Evolutionary conservation across 2,888 invertebrate species (phyloP), one percentile per base, ranked within the genome.

Genomic region (Myopa testacea): DNA sequence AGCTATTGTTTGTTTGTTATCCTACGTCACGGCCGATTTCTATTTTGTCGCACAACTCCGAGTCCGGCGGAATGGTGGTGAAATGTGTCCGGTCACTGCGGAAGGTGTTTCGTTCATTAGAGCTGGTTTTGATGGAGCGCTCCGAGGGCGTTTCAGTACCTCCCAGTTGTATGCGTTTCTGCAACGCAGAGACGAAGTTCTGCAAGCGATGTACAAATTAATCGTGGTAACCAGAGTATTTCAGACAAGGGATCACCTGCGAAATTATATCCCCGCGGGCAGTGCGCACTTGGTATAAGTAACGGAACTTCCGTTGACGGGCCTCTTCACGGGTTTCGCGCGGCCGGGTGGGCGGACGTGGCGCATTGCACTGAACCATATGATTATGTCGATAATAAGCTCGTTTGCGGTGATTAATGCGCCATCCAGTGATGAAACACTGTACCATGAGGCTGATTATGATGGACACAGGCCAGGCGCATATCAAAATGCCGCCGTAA

Each of bases 231-330:
- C 26, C 26, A 26, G 26, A 26, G 26, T 26, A 55, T 16, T 55
- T 55, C 10, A n/a, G 8, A 16, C 16, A 5, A 16, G 6, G 7
- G 7, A 83, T 81, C 87, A 94, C 96, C 93, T 96, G 96, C 82
- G 95, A 95, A 83, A 96, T 95, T 81, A 96, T 95, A 89, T 96
- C 96, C 16, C 96, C 96, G 84, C 96, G 95, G 45, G 95, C 95
- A 10, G 96, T 95, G 83, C 96, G 92, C 78, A 96, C 95, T 90
- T 96, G 96, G 90, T 96, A 96, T 81, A 96, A 90, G 87, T 96
- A 96, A 81, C 96, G 91, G 88, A 96, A 96, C 88, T 95, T 95
- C 87, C 94, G 93, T 88, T 96, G 95, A 76, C 94, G 92, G 89
- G 95, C 92, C 88, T 95, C 94, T 80, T 95, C 95, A 75, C 94